These are phyloP conservation scores for Alcedo atthis DNA, from an alignment of 2,797 vertebrate genomes.

Conservation along the genomic window DNA sequence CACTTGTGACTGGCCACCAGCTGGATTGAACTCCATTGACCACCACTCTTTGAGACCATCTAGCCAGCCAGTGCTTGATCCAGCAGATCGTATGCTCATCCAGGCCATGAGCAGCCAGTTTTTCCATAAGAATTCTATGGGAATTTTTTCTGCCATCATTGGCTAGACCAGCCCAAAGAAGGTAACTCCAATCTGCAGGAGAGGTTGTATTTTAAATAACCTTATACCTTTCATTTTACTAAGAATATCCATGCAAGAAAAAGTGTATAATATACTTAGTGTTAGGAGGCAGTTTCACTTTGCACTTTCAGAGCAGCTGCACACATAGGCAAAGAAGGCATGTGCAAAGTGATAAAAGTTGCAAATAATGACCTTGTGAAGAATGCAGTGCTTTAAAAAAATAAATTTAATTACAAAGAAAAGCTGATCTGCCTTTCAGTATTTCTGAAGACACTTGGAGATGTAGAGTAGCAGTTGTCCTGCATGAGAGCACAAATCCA, in stretches of 20 bases:
- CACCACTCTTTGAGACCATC: too few relatives aligned
- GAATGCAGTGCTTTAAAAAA: background rate
- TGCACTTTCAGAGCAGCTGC: background rate
- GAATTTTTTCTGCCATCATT: background rate
- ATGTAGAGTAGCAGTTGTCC: background rate
- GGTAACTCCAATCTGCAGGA: background rate
- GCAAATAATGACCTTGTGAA: background rate
- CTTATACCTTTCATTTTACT: background rate
- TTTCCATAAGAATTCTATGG: too few relatives aligned
- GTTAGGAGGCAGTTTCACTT: background rate
- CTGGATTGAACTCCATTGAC: too few relatives aligned
- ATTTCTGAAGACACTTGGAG: background rate
- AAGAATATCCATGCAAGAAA: background rate
- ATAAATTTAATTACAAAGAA: background rate
- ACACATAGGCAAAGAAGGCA: background rate
- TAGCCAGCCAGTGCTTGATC: too few relatives aligned
- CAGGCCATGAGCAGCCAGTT: too few relatives aligned
- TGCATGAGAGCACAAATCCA: background rate
- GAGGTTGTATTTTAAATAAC: background rate
- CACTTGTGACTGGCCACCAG: too few relatives aligned
- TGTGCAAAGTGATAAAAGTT: background rate
- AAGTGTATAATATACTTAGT: background rate
- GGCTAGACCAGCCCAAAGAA: background rate
- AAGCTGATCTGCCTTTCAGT: background rate
- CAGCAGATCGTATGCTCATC: too few relatives aligned